Evolutionary conservation across 2,797 vertebrate species (phyloP), one percentile per base, ranked within the genome.

Genomic region (Muscicapa striata): DNA sequence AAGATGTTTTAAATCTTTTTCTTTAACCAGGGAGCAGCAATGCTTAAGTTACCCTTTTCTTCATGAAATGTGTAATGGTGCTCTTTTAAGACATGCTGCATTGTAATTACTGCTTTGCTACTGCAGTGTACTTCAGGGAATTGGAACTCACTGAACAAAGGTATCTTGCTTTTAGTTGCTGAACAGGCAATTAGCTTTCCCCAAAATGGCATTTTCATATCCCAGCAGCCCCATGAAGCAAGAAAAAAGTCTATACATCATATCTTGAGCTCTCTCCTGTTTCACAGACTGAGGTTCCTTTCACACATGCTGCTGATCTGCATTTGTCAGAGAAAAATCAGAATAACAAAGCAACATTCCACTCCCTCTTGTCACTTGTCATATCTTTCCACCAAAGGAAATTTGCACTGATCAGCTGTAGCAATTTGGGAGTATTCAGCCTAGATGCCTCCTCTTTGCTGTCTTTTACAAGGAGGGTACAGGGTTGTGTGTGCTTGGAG

Each of bases 51-150:
- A 64, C n/a, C 68, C 30, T 90, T 94, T 94, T 87, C 90, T 80
- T 68, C 57, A 30, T 27, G 41, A 78, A 92, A 92, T 58, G 66
- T 83, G 52, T 89, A 94, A 95, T 94, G 58, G 90, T 90, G 86
- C 41, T 93, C 92, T 95, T 96, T 93, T 93, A 95, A 95, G 93
- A 84, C 90, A 82, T n/a, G 57, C 88, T 92, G 89, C 93, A 93
- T 91, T 95, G 89, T 95, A 95, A 92, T 94, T 96, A 90, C 67
- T 95, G 38, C 83, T 69, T 76, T 86, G 84, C 58, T 84, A 77
- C 34, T 96, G 69, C 87, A 76, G 82, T 77, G 84, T 95, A 93
- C 91, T 93, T 95, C 83, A 91, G 95, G 79, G 70, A 94, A 97
- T 92, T 96, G 90, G 80, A 94, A 92, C 59, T 92, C 81, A 59